phyloP scores from a whole-genome alignment of 1,140 invertebrate species.

The Pectinophora gossypiella region DNA sequence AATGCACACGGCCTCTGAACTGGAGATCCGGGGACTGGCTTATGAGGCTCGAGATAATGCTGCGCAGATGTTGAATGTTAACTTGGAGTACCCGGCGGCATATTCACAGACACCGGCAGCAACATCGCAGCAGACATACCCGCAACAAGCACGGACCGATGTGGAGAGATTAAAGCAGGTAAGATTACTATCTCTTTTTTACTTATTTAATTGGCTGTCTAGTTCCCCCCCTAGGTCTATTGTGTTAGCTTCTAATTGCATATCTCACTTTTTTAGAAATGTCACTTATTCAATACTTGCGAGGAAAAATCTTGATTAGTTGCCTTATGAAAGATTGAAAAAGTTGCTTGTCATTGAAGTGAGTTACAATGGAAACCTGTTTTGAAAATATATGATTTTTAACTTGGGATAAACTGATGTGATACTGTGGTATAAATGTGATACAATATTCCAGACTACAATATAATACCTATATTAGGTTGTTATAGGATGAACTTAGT shows the following conservation, averaged over 20 bases:
- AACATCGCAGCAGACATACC: constrained; percentile 24
- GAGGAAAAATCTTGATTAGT: not conserved
- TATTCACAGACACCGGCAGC: constrained; percentile 39
- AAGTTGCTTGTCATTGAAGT: too few species aligned
- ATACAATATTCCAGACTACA: too few species aligned
- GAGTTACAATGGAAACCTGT: too few species aligned
- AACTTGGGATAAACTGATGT: too few species aligned
- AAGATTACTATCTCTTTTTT: constrained; percentile 20
- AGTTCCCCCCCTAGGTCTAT: not conserved
- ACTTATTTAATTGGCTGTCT: constrained; percentile 6
- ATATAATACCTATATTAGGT: too few species aligned
- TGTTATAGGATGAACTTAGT: too few species aligned
- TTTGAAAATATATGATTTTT: too few species aligned
- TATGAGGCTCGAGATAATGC: constrained; percentile 72
- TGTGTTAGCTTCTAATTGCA: not conserved
- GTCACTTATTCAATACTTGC: not conserved
- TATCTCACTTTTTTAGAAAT: not conserved
- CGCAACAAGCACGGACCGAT: constrained; percentile 57
- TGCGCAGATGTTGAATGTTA: constrained; percentile 70
- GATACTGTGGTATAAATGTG: too few species aligned
- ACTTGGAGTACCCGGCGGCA: constrained; percentile 63
- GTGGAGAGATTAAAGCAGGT: constrained; percentile 71
- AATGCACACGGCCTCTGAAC: constrained; percentile 81
- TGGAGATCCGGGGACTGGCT: constrained; percentile 78
- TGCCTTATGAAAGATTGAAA: too few species aligned